These are phyloP conservation scores for Chiloscyllium plagiosum DNA, from an alignment of 2,113 vertebrate genomes.

Conservation along the genomic window DNA sequence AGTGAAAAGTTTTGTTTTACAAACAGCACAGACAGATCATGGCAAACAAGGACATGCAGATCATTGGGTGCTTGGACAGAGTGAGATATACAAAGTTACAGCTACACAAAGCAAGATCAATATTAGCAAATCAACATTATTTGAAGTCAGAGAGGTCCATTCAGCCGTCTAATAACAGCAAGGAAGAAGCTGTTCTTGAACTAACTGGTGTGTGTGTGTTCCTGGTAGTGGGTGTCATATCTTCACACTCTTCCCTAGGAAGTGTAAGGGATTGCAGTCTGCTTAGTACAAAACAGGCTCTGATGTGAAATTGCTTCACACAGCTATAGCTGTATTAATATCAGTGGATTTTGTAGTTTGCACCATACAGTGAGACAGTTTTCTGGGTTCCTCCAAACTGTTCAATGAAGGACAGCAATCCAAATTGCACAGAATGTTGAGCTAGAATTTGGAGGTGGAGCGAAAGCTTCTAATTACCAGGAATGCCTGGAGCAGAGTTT, in stretches of 20 bases:
- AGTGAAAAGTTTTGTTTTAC: no score
- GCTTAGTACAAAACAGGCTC: background rate
- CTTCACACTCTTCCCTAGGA: background rate
- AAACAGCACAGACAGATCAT: no score
- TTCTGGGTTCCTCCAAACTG: background rate
- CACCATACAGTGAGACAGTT: background rate
- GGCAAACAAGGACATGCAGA: no score
- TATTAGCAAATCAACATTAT: no score
- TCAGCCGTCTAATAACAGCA: no score
- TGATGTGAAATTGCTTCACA: background rate
- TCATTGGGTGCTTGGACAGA: no score
- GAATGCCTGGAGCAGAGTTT: background rate
- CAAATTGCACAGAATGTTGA: background rate
- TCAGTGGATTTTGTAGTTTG: background rate
- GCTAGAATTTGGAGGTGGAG: background rate
- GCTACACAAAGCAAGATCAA: no score
- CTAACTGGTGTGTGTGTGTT: no score
- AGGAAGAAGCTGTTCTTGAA: no score
- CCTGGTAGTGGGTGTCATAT: background rate
- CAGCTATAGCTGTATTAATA: background rate
- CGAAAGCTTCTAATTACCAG: background rate
- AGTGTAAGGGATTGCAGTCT: background rate
- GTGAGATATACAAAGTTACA: no score
- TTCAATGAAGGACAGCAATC: background rate
- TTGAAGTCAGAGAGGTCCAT: no score